Evolutionary conservation across 2,113 vertebrate species (phyloP).

Genomic region (Myiagra hebetior): DNA sequence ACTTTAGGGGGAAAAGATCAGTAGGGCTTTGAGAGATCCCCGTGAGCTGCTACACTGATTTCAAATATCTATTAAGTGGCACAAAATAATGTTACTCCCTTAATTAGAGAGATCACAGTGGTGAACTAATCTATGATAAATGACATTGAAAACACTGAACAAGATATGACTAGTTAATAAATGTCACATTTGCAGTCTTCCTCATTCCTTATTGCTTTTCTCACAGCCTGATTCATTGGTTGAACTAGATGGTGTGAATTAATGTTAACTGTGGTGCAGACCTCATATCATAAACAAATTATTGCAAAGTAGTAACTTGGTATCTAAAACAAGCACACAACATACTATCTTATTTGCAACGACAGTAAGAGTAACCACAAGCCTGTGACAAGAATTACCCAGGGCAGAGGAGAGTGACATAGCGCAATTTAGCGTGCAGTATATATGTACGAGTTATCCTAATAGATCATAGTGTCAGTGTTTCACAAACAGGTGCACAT

Average conservation of each 20-base stretch:
- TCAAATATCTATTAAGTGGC: not conserved
- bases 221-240: not conserved
- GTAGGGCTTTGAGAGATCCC: not conserved
- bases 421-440: not conserved
- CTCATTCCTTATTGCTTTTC: conserved; percentile 26
- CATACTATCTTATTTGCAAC: not conserved
- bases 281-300: not conserved
- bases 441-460: not conserved
- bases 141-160: not conserved
- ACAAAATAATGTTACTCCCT: not conserved
- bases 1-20: not conserved
- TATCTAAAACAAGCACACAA: not conserved
- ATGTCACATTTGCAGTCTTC: not conserved
- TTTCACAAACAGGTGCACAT: not conserved
- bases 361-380: not conserved
- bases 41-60: not conserved
- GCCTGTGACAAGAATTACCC: not conserved
- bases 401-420: not conserved
- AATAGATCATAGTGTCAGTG: not conserved
- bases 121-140: not conserved
- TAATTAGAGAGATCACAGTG: not conserved
- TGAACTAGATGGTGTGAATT: not conserved
- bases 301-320: not conserved
- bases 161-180: conserved; percentile 10
- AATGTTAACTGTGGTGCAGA: not conserved